phyloP scores from a whole-genome alignment of 2,797 vertebrate species.

The Cryptoprocta ferox region DNA sequence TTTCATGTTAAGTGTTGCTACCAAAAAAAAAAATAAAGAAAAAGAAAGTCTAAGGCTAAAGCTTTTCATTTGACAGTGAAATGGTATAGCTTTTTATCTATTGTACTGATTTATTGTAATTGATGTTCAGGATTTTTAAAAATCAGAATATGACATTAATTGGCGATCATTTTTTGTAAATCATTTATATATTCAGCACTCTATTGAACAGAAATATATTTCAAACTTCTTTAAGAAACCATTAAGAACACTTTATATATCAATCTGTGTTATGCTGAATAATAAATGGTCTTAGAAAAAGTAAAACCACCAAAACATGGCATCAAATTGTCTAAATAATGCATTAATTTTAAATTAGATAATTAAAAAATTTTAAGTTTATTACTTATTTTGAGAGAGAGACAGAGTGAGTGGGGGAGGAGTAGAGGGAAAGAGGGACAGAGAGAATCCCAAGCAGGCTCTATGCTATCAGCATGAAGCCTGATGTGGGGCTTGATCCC shows the following conservation, averaged over 20 bases:
- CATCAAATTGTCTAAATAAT: not conserved
- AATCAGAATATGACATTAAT: conserved; percentile 1
- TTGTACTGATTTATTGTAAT: not conserved
- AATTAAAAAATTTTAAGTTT: too few relatives aligned
- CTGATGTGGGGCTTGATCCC: too few relatives aligned
- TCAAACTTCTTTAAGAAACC: not conserved
- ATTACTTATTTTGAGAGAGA: too few relatives aligned
- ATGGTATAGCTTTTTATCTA: not conserved
- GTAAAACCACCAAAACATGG: not conserved
- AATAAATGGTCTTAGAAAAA: not conserved
- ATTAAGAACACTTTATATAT: not conserved
- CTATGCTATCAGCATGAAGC: too few relatives aligned
- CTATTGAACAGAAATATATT: not conserved
- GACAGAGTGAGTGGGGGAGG: too few relatives aligned
- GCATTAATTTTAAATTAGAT: not conserved
- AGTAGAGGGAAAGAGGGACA: too few relatives aligned
- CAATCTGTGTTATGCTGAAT: not conserved
- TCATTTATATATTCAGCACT: not conserved
- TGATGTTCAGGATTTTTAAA: not conserved
- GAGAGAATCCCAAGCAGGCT: too few relatives aligned
- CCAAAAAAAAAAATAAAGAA: not conserved
- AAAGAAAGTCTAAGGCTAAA: not conserved
- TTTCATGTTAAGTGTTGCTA: not conserved
- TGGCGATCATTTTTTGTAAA: not conserved
- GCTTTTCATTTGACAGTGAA: not conserved